These are phyloP conservation scores for Scomber colias DNA, from an alignment of 2,113 vertebrate genomes.

Conservation along the genomic window DNA sequence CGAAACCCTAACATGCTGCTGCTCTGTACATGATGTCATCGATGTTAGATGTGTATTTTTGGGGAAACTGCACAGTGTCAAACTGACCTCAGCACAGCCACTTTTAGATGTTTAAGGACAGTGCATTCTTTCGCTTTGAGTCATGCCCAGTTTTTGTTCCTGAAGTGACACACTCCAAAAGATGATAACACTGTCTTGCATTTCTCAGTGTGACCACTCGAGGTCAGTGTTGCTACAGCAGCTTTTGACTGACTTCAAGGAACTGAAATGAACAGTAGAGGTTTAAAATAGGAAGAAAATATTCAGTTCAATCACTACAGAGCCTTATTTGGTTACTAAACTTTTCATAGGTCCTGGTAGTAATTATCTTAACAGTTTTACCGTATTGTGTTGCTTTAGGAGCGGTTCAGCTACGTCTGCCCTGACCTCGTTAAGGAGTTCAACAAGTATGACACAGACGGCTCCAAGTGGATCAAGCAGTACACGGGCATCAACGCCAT, in stretches of 20 bases:
- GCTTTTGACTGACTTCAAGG: neutral
- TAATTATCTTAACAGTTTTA: no score
- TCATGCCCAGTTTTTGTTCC: neutral
- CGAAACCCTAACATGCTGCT: no score
- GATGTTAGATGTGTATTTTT: no score
- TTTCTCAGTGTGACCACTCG: conserved; percentile 45
- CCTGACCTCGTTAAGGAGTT: conserved; percentile 99
- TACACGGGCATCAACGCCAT: conserved; percentile 97
- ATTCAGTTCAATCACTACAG: no score
- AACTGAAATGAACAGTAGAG: neutral
- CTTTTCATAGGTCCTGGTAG: no score
- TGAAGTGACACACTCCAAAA: neutral
- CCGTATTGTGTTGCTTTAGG: conserved; percentile 76
- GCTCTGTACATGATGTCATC: no score
- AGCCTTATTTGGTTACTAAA: no score
- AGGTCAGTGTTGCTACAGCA: conserved; percentile 17
- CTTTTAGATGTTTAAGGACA: no score
- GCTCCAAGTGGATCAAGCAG: conserved; percentile 98
- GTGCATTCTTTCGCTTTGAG: neutral
- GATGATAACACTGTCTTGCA: neutral
- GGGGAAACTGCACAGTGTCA: no score
- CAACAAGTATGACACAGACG: conserved; percentile 97
- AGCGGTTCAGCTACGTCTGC: conserved; percentile 98
- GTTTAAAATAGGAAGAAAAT: neutral
- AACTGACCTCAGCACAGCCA: no score